Base-by-base conservation (phyloP, 2,113 vertebrate species). In the Zootoca vivipara region DNA sequence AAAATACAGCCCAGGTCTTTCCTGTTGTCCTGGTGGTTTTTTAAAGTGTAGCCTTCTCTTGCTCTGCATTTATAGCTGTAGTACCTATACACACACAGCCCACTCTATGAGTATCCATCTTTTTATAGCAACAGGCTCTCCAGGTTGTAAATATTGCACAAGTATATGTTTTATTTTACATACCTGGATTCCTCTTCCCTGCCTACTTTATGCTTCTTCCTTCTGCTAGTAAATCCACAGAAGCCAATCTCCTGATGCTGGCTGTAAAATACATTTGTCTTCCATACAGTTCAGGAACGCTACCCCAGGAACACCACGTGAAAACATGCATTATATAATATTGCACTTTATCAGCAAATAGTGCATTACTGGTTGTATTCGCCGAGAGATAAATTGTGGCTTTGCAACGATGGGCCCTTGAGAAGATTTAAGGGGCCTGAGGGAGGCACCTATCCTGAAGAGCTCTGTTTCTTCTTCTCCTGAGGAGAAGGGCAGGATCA, bases 251-350 rank as follows among this genome's bases (percentile, higher is more conserved):
- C 75, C 5, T 90, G 46, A 52, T 52, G 2, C 40, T 35, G 9
- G 65, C 35, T 79, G 85, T 82, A 89, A 26, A 85, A 90, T 85
- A 4, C 1, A 35, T 88, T 92, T 82, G 15, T 93, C 82, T 92
- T 91, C 85, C 64, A 86, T 0, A 0, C 28, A 87, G 24, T 67
- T 0, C 0, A 38, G 15, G 28, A 91, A 82, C 69, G 12, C 33
- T 87, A 42, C 26, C 80, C 79, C 26, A 83, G 77, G 91, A 94
- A 78, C 65, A 30, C 67, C 78, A 5, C 24, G 6, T 89, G 83
- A 85, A 93, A 15, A 70, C 20, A 67, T 80, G 69, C 26, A 92
- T 16, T 33, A 35, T 89, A 56, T 81, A 80, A 89, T 62, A 24
- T 38, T 0, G 0, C 22, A 20, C 1, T 33, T 89, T 92, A 85